Conservation (phyloP, 2,888 invertebrate species). For the Tenthredo mesomela region DNA sequence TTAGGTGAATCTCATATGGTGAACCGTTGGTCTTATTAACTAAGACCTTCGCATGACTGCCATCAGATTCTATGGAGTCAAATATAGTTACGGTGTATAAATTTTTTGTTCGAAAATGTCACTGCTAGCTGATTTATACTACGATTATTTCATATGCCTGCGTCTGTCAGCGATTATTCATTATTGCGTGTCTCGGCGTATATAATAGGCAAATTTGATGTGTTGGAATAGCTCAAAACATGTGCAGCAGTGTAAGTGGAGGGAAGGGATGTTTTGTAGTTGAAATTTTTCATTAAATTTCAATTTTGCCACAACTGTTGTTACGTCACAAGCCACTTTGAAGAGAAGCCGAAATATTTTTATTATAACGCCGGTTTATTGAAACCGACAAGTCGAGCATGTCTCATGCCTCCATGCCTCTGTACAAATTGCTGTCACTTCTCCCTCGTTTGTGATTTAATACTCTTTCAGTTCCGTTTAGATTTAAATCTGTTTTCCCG, state of each 20-base stretch:
- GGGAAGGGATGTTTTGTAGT: background rate
- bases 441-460: constrained; percentile 27
- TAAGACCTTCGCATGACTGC: background rate
- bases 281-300: constrained; percentile 49
- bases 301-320: constrained; percentile 33
- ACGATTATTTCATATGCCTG: background rate
- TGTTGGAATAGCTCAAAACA: background rate
- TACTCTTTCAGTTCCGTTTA: constrained; percentile 31
- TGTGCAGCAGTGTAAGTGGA: background rate
- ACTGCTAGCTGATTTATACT: background rate
- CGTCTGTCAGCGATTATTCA: constrained; percentile 12
- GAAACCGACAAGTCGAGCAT: constrained; percentile 33
- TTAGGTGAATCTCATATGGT: background rate
- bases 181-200: background rate
- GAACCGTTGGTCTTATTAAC: constrained; percentile 5
- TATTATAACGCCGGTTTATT: constrained; percentile 40
- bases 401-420: background rate
- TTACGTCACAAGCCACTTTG: constrained; percentile 34
- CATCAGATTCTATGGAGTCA: background rate
- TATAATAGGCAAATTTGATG: background rate
- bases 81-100: background rate
- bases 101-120: background rate
- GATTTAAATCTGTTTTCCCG: constrained; percentile 24
- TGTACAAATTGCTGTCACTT: constrained; percentile 46
- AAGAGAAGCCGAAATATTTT: constrained; percentile 41